Evolutionary conservation across 2,888 invertebrate genomes (phyloP), one percentile per base, ranked within the genome.

Genomic region (Parnassius smintheus): DNA sequence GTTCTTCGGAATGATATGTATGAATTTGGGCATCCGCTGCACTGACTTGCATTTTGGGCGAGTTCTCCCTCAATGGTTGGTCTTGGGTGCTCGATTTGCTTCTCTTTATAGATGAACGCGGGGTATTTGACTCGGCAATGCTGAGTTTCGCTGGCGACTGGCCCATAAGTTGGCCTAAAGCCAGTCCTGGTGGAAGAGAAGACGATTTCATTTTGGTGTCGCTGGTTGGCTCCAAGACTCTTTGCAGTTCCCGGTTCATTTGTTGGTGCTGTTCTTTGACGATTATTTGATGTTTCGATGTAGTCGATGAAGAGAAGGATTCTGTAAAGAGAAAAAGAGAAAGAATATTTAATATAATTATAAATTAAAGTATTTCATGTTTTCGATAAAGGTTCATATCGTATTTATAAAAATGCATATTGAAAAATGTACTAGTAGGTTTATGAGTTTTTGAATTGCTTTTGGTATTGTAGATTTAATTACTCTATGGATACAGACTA

Each of bases 121-220:
- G 88, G 7, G 91, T 85, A 62, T 82, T 85, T 9, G 81, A 75
- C 52, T 89, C 91, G 2, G 90, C 88, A 56, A 92, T 87, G 78
- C 91, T 93, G 56, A 94, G 85, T 73, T 93, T 93, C 56, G 86
- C 83, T 41, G 91, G 88, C 0, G 92, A 86, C 52, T 88, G 91
- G 10, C 91, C 92, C 4, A 93, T 85, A 45, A 89, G 77, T 53
- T 91, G 92, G 65, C 86, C 82, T 4, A 93, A 86, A 50, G 93
- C 93, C 67, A 94, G 81, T 46, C 94, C 94, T 18, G 93, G 94
- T 42, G 94, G 94, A 62, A 94, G 83, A 66, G 94, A 94, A 44
- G 94, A 93, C 65, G 94, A 94, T 80, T 94, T 94, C 70, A 93
- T 75, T 83, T 93, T 93, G 45, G 89, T 89, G 75, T 94, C 94